Evolutionary conservation across 2,113 vertebrate genomes (phyloP).

Genomic region (Neomonachus schauinslandi): DNA sequence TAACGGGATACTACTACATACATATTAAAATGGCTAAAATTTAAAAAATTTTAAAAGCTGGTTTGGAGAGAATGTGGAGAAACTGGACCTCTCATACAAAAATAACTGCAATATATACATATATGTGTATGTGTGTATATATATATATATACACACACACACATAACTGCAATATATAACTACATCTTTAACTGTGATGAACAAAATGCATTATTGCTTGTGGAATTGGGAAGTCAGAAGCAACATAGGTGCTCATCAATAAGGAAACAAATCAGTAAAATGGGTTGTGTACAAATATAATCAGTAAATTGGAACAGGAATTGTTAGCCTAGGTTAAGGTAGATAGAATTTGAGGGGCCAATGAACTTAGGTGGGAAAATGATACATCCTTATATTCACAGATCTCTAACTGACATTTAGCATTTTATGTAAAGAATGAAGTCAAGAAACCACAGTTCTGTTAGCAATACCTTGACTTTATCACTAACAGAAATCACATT

Average conservation of each 20-base stretch:
- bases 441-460: not conserved
- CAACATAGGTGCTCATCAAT: not conserved
- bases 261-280: not conserved
- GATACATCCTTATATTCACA: not conserved
- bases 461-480: not conserved
- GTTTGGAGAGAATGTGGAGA: not conserved
- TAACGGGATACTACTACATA: not conserved
- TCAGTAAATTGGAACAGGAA: not conserved
- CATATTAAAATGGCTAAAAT: not conserved
- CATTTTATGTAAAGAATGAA: not conserved
- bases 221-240: not conserved
- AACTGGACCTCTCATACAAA: not conserved
- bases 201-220: not conserved
- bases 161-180: not conserved
- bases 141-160: accelerated
- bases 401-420: not conserved
- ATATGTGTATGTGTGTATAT: too few relatives aligned
- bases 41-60: not conserved
- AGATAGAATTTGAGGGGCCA: not conserved
- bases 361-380: not conserved
- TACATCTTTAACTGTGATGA: not conserved
- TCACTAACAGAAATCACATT: not conserved
- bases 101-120: not conserved
- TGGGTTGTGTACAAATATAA: not conserved
- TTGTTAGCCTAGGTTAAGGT: not conserved